Conservation (phyloP, 2,888 invertebrate species). For the Drosophila anomalipes region DNA sequence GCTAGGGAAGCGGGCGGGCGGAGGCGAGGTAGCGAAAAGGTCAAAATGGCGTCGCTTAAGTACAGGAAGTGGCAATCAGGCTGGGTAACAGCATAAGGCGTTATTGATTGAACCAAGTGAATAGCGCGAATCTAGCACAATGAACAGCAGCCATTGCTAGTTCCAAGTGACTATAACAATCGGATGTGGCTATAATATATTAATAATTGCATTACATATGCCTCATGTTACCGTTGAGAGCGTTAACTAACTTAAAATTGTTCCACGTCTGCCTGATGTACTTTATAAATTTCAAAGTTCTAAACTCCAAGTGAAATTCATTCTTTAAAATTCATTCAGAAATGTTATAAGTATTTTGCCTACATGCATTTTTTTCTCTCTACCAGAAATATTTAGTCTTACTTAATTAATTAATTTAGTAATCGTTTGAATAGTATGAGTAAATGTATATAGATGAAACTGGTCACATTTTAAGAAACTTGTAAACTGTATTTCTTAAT, state of each 20-base stretch:
- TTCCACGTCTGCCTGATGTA: neutral
- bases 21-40: constrained; percentile 5
- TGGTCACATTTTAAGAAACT: neutral
- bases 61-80: constrained; percentile 58
- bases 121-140: constrained; percentile 12
- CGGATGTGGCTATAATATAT: neutral
- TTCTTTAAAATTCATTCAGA: neutral
- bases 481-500: neutral
- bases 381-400: neutral
- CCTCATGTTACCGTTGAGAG: neutral
- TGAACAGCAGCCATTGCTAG: neutral
- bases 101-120: constrained; percentile 31
- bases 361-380: neutral
- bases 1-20: neutral
- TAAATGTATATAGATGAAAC: neutral
- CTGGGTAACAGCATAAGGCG: constrained; percentile 3
- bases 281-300: neutral
- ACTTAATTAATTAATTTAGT: neutral
- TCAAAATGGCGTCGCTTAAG: constrained; percentile 55
- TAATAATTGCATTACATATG: neutral
- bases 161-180: neutral
- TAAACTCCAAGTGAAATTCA: neutral
- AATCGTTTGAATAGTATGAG: neutral
- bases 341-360: neutral
- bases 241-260: neutral